Base-by-base conservation (phyloP, 1,140 invertebrate genomes). In the Trichonephila inaurata region DNA sequence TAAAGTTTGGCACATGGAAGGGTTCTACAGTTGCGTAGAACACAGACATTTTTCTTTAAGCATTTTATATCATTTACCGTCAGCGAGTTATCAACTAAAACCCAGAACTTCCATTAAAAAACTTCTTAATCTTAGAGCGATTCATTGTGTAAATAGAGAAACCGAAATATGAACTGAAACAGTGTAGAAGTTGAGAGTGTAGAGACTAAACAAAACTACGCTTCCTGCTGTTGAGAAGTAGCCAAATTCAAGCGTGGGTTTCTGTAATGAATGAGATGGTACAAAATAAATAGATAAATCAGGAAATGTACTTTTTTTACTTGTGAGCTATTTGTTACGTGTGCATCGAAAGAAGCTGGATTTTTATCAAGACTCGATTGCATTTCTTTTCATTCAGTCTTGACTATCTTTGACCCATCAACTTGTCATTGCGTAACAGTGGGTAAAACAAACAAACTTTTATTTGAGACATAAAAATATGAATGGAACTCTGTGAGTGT, bases 191-290 rank as follows among this genome's bases (percentile, higher is more conserved):
- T 58, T 85, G 8, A 40, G 33, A 40, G 69, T 58, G 64, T 89
- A 89, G 64, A 89, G 87, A 89, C 87, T 89, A 72, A 89, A 89
- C 87, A 89, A 89, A 89, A 89, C 58, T 72, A 16, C 21, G 18
- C 33, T 72, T 89, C 33, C 58, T 51, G 64, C n/a, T 28, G 87
- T 66, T 18, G 87, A 89, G 58, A 89, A 72, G 58, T 62, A 28
- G 24, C 85, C 64, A 87, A 87, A 87, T 87, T 64, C 24, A 64
- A 64, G 85, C 85, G 19, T 21, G 44, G 7, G 28, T 87, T 21
- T 64, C 85, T 64, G 4, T 40, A 87, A 87, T 87, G 64, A 87
- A 87, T 62, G 28, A 87, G 58, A 19, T 19, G 14, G 40, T 58
- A 61, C 60, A 64, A 51, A 51, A 51, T 51, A 51, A 51, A 14